Evolutionary conservation across 2,888 invertebrate species (phyloP).

Genomic region (Drosophila neutralis): DNA sequence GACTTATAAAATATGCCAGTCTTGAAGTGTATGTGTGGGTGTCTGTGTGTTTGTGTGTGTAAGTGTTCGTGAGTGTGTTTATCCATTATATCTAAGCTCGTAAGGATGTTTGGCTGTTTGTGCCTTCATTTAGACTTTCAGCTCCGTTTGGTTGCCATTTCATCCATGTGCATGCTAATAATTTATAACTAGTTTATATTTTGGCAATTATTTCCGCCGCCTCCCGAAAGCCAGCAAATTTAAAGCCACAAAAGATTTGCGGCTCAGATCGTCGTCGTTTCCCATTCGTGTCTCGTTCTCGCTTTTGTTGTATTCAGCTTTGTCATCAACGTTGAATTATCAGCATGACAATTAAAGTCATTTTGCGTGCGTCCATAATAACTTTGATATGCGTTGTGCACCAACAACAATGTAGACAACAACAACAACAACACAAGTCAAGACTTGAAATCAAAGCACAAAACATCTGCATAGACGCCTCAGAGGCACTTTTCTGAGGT

Average conservation of each 20-base stretch:
- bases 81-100: slow-evolving; percentile 63
- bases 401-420: slow-evolving; percentile 18
- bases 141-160: slow-evolving; percentile 64
- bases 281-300: neutral
- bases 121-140: slow-evolving; percentile 60
- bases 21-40: slow-evolving; percentile 26
- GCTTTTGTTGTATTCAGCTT: slow-evolving; percentile 4
- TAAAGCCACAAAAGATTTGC: slow-evolving; percentile 48
- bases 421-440: slow-evolving; percentile 41
- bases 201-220: slow-evolving; percentile 75
- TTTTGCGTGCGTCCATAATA: slow-evolving; percentile 63
- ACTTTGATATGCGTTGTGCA: slow-evolving; percentile 52
- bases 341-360: slow-evolving; percentile 69
- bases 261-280: slow-evolving; percentile 25
- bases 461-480: slow-evolving; percentile 50
- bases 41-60: slow-evolving; percentile 22
- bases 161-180: slow-evolving; percentile 69
- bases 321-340: slow-evolving; percentile 42
- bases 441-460: slow-evolving; percentile 64
- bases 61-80: slow-evolving; percentile 24
- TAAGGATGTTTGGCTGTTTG: slow-evolving; percentile 36
- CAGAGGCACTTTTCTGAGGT: slow-evolving; percentile 13
- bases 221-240: slow-evolving; percentile 15
- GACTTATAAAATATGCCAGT: slow-evolving; percentile 68
- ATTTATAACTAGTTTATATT: slow-evolving; percentile 80